Percentiles rank a stretch among this genome's conserved stretches.
phyloP scores from a whole-genome alignment of 64 coral and sea anemone genomes.

The Dendronephthya gigantea region DNA sequence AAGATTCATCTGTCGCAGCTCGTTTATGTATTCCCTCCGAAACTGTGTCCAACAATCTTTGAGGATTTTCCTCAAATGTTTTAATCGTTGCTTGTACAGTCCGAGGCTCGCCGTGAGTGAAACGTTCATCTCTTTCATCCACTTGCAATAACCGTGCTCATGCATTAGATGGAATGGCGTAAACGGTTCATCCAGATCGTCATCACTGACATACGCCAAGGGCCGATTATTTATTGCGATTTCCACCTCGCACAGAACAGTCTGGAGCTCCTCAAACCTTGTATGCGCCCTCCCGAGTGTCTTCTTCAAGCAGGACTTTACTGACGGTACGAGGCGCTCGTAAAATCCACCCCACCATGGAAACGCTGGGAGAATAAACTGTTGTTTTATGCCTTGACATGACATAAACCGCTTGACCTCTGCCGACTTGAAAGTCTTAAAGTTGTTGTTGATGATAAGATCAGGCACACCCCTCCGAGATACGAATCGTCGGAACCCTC shows the following conservation, averaged over 20 bases:
- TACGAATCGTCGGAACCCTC: not conserved
- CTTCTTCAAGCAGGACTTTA: not conserved
- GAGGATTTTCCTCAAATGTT: not conserved
- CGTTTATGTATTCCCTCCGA: not conserved
- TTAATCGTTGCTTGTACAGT: not conserved
- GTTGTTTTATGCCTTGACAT: not conserved
- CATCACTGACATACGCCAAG: not conserved
- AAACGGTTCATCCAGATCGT: not conserved
- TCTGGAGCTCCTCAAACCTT: not conserved
- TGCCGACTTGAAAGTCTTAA: not conserved
- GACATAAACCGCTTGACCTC: not conserved
- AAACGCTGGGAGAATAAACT: not conserved
- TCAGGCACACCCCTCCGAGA: not conserved
- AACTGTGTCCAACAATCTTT: not conserved
- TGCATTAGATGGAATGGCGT: not conserved
- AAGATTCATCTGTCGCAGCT: not conserved
- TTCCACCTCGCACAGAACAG: not conserved
- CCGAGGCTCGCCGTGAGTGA: not conserved
- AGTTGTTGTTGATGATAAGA: not conserved
- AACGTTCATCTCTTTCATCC: not conserved
- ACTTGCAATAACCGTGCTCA: not conserved
- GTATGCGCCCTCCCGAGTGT: not conserved
- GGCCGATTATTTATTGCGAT: not conserved
- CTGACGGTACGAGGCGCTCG: not conserved
- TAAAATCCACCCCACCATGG: constrained; percentile 12